Evolutionary conservation across 92 coral and sea anemone genomes (phyloP).

Genomic region (Pocillopora grandis): DNA sequence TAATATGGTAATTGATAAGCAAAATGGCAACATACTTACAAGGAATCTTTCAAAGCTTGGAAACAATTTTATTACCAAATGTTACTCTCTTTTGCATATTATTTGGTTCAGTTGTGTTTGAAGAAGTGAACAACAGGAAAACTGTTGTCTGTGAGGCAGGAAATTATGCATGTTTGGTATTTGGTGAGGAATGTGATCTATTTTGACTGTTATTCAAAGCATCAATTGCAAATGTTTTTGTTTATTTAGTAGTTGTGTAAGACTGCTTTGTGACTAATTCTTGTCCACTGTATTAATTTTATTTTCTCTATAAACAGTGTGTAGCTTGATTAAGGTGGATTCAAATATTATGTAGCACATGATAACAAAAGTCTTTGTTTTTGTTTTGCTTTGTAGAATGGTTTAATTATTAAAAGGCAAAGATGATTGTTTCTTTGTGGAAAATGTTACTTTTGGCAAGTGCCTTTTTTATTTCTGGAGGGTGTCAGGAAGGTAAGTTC

Average conservation of each 20-base stretch:
- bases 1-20: neutral
- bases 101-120: neutral
- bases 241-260: neutral
- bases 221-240: neutral
- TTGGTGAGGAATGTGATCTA: neutral
- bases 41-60: neutral
- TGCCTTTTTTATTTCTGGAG: neutral
- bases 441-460: neutral
- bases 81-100: neutral
- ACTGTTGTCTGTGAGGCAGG: slow-evolving; percentile 11
- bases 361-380: too few relatives aligned
- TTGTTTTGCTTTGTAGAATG: neutral
- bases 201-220: slow-evolving; percentile 2
- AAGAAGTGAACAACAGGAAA: neutral
- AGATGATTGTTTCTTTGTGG: neutral
- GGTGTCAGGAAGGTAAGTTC: slow-evolving; percentile 16
- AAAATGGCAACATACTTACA: neutral
- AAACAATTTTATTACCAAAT: neutral
- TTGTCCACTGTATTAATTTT: neutral
- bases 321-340: neutral
- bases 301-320: neutral
- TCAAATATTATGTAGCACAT: neutral
- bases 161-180: neutral
- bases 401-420: neutral
- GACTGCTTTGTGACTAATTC: neutral